Conservation (phyloP, 2,113 vertebrate genomes). For the Zootoca vivipara region DNA sequence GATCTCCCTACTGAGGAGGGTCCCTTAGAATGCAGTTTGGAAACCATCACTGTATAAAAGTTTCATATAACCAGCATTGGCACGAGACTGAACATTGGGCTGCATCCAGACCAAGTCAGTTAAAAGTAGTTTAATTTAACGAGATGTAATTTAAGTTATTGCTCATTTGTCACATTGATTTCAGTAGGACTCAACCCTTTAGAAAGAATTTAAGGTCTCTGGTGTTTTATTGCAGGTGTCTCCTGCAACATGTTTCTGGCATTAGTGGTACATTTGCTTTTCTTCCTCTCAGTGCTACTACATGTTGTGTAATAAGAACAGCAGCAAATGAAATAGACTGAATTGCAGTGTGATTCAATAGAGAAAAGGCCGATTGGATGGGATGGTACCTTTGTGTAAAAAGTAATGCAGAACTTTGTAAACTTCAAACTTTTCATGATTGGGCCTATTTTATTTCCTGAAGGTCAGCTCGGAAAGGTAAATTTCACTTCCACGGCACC, state of each 20-base stretch:
- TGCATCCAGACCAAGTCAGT: too few species aligned
- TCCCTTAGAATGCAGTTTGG: not conserved
- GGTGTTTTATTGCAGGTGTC: too few species aligned
- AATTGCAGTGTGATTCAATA: not conserved
- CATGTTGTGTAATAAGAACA: too few species aligned
- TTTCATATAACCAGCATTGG: not conserved
- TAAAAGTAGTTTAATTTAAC: too few species aligned
- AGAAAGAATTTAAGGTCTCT: too few species aligned
- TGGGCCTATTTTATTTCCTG: conserved; percentile 5
- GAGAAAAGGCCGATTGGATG: not conserved
- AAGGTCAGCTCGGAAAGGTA: conserved; percentile 26
- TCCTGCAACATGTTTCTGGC: too few species aligned
- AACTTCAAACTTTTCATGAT: not conserved
- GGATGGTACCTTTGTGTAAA: not conserved
- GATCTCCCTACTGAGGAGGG: not conserved
- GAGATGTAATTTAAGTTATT: too few species aligned
- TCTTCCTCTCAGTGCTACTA: too few species aligned
- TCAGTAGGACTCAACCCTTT: too few species aligned
- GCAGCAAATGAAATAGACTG: not conserved
- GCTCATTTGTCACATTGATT: too few species aligned
- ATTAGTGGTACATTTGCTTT: too few species aligned
- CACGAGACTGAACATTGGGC: not conserved
- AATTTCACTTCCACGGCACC: conserved; percentile 19
- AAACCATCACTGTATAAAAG: not conserved
- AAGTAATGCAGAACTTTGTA: not conserved